Conservation (phyloP, 2,797 vertebrate genomes). For the Vultur gryphus region DNA sequence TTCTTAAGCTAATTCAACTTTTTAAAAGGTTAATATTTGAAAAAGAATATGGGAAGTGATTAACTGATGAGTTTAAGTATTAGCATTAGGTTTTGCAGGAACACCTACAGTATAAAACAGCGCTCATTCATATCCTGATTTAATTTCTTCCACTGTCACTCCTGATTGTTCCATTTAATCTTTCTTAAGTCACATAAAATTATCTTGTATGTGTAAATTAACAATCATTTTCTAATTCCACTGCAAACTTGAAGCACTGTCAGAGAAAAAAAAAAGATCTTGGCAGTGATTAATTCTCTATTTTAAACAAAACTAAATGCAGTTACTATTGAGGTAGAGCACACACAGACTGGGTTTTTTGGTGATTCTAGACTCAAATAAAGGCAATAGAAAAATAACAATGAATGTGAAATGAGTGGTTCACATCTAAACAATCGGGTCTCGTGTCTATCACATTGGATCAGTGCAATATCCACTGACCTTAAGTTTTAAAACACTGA, state of each 20-base stretch:
- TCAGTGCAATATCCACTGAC: conserved; percentile 30
- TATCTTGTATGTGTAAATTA: conserved; percentile 69
- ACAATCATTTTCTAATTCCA: conserved; percentile 60
- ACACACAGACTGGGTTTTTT: background rate
- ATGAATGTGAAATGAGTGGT: conserved; percentile 26
- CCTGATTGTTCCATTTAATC: conserved; percentile 70
- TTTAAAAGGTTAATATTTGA: conserved; percentile 68
- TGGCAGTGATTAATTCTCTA: conserved; percentile 19
- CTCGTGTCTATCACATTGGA: background rate
- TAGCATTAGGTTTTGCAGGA: conserved; percentile 62
- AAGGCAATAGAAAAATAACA: conserved; percentile 25
- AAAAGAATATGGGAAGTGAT: conserved; percentile 67
- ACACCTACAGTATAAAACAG: conserved; percentile 67
- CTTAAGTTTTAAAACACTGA: conserved; percentile 57
- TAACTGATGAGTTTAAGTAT: conserved; percentile 70
- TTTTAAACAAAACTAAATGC: conserved; percentile 52
- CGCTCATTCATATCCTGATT: conserved; percentile 77
- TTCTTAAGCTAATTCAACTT: conserved; percentile 57
- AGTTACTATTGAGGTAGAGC: background rate
- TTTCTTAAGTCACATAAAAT: conserved; percentile 66
- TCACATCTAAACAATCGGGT: background rate
- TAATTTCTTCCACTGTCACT: conserved; percentile 74
- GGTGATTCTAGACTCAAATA: background rate
- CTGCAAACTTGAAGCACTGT: conserved; percentile 38
- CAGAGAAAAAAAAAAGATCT: background rate